phyloP scores from a whole-genome alignment of 1,140 invertebrate genomes.

The Formica selysi region DNA sequence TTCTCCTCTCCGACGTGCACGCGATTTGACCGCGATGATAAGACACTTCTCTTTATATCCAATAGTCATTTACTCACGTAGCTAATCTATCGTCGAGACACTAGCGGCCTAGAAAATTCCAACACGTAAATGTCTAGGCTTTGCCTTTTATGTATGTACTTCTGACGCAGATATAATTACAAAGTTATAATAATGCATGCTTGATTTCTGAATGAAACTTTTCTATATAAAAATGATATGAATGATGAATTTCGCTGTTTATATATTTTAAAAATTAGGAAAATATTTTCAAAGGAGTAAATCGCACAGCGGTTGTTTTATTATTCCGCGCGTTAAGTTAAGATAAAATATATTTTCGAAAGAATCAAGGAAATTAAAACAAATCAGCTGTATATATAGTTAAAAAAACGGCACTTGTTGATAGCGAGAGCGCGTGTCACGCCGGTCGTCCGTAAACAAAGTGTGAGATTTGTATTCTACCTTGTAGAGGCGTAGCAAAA shows the following conservation, averaged over 20 bases:
- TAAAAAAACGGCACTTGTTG: not conserved
- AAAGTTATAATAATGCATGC: not conserved
- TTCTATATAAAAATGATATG: not conserved
- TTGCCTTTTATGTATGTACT: slow-evolving; percentile 17
- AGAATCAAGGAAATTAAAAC: not conserved
- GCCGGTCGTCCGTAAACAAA: not conserved
- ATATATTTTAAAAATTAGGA: not conserved
- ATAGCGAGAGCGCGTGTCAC: not conserved
- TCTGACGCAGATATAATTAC: not conserved
- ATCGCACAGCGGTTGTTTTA: not conserved
- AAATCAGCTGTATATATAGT: not conserved
- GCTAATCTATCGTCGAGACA: slow-evolving; percentile 32
- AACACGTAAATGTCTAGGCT: slow-evolving; percentile 37
- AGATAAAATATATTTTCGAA: slow-evolving; percentile 4
- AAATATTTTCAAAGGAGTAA: not conserved
- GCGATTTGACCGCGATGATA: not conserved
- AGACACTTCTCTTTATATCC: not conserved
- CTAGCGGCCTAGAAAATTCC: slow-evolving; percentile 40
- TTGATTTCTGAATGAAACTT: not conserved
- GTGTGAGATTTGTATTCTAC: not conserved
- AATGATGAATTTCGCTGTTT: not conserved
- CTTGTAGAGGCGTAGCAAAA: slow-evolving; percentile 3
- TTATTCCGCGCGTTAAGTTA: not conserved
- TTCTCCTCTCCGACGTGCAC: no score
- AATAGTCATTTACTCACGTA: slow-evolving; percentile 23